Evolutionary conservation across 2,888 invertebrate genomes (phyloP).

Genomic region (Cheilosia vernalis): DNA sequence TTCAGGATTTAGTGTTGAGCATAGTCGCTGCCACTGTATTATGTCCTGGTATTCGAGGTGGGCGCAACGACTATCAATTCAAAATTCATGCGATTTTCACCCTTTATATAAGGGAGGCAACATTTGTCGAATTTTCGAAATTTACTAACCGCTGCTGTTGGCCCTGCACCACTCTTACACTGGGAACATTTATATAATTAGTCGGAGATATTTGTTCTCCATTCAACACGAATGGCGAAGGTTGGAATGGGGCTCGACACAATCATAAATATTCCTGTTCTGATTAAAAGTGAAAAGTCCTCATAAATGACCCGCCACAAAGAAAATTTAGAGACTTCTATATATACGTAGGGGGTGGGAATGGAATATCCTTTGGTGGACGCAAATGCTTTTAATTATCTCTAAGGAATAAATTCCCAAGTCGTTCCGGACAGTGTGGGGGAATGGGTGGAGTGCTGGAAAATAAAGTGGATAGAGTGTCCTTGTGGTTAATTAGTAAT

Average conservation of each 20-base stretch:
- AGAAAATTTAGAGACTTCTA: conserved; percentile 30
- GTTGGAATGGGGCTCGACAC: background rate
- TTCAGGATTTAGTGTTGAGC: conserved; percentile 23
- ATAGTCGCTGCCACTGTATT: conserved; percentile 1
- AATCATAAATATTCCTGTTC: conserved; percentile 5
- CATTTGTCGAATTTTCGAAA: conserved; percentile 42
- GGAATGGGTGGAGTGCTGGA: conserved; percentile 17
- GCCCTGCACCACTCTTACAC: conserved; percentile 2
- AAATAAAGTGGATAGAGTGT: conserved; percentile 61
- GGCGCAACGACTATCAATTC: conserved; percentile 24
- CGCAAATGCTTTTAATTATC: conserved; percentile 61
- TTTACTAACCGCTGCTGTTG: conserved; percentile 23
- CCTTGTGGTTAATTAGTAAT: conserved; percentile 70
- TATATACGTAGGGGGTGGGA: background rate
- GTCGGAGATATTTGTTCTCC: background rate
- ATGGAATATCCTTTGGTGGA: conserved; percentile 15
- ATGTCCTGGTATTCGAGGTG: background rate
- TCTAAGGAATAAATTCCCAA: conserved; percentile 53
- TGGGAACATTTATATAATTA: conserved; percentile 42
- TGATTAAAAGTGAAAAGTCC: conserved; percentile 40
- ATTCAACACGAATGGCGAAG: background rate
- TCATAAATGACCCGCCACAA: conserved; percentile 35
- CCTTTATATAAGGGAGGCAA: background rate
- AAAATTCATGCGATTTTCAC: conserved; percentile 26
- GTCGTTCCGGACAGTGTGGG: background rate